A percentile compares a stretch with the other conserved stretches of the same genome.
These are phyloP conservation scores for Lucilia sericata DNA, from an alignment of 1,140 invertebrate genomes.

Conservation along the genomic window DNA sequence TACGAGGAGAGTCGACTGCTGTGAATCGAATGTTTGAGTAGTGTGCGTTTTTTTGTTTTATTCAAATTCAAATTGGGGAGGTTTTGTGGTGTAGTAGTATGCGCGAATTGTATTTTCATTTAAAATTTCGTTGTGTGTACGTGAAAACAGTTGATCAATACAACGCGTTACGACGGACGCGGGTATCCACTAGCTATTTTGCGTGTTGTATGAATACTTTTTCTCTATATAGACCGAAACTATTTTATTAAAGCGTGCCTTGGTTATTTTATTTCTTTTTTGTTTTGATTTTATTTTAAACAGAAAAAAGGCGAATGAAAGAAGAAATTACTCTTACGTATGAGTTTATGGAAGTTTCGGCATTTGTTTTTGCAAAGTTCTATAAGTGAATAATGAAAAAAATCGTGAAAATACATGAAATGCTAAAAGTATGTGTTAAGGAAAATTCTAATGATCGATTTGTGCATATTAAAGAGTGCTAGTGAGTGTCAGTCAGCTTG, in stretches of 20 bases:
- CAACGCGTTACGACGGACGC: slow-evolving; percentile 35
- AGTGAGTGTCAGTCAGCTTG: background rate
- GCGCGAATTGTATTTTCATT: slow-evolving; percentile 29
- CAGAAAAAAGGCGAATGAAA: background rate
- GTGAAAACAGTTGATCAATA: slow-evolving; percentile 37
- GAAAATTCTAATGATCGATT: background rate
- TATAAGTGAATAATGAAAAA: background rate
- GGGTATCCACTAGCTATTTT: background rate
- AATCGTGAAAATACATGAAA: background rate
- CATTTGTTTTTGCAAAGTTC: slow-evolving; percentile 19
- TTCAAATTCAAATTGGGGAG: slow-evolving; percentile 7
- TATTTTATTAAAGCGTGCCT: slow-evolving; percentile 33
- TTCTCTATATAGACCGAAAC: slow-evolving; percentile 17
- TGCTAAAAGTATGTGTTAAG: background rate
- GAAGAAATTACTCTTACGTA: background rate
- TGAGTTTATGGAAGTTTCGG: slow-evolving; percentile 22
- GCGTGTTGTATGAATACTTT: background rate
- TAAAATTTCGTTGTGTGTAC: slow-evolving; percentile 31
- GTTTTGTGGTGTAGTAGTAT: slow-evolving; percentile 22
- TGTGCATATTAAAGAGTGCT: background rate
- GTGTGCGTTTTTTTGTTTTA: background rate
- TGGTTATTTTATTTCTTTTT: background rate
- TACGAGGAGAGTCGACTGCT: background rate
- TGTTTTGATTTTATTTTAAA: background rate
- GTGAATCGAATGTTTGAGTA: slow-evolving; percentile 9